Conservation (phyloP, 2,888 invertebrate genomes). For the Callinectes sapidus region DNA sequence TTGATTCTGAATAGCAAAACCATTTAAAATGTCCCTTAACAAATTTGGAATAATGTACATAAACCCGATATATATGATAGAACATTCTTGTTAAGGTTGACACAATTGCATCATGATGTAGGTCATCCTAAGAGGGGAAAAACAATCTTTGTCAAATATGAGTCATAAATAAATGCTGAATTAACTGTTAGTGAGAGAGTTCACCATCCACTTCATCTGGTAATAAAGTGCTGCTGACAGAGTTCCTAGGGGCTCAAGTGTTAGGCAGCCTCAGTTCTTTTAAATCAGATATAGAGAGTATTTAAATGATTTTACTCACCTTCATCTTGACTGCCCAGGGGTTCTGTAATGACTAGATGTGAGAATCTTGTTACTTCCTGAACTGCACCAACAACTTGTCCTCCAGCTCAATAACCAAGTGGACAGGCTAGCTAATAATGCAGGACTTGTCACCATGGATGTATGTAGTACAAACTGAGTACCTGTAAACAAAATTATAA, state of each 20-base stretch:
- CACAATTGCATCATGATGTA: background rate
- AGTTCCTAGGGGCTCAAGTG: background rate
- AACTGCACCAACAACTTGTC: background rate
- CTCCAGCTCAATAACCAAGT: background rate
- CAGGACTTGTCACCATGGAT: background rate
- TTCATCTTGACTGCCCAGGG: background rate
- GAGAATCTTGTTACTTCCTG: background rate
- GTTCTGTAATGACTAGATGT: background rate
- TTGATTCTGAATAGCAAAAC: background rate
- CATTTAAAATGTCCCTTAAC: background rate
- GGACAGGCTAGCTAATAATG: background rate
- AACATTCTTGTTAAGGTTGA: conserved; percentile 4
- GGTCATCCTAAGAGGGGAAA: background rate
- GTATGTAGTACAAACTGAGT: background rate
- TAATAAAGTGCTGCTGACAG: background rate
- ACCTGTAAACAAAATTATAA: background rate
- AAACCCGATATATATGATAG: background rate
- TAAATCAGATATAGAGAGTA: background rate
- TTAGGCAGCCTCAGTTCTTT: background rate
- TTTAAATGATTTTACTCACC: background rate
- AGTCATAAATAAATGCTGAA: conserved; percentile 19
- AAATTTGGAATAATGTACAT: conserved; percentile 4
- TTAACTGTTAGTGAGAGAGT: background rate
- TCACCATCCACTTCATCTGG: background rate
- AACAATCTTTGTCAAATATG: background rate